Evolutionary conservation across 1,140 invertebrate genomes (phyloP).

Genomic region (Pantala flavescens): DNA sequence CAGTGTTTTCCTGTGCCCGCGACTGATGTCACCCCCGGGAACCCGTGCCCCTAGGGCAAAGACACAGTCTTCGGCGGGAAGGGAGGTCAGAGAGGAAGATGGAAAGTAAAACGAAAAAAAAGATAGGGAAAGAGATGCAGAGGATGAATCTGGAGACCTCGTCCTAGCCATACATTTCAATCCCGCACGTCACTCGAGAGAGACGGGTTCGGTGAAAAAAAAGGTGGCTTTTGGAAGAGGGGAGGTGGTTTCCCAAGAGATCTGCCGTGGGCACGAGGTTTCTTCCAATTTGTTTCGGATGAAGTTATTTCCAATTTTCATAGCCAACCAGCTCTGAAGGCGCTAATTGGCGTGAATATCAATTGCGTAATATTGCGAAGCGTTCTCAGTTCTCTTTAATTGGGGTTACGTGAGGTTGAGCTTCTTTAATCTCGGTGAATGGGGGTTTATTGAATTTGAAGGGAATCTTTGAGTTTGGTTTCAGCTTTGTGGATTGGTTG

Average conservation of each 20-base stretch:
- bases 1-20: not conserved
- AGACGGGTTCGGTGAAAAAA: not conserved
- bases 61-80: not conserved
- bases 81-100: not conserved
- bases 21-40: constrained; percentile 5
- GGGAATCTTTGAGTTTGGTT: too few relatives aligned
- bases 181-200: not conserved
- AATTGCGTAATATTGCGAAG: too few relatives aligned
- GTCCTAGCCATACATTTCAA: constrained; percentile 5
- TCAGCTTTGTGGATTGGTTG: too few relatives aligned
- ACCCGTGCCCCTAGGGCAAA: not conserved
- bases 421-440: too few relatives aligned
- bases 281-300: too few relatives aligned
- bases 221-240: not conserved
- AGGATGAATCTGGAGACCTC: constrained; percentile 3
- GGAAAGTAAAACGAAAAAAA: not conserved
- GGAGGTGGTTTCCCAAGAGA: not conserved
- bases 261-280: not conserved
- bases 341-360: too few relatives aligned
- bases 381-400: too few relatives aligned
- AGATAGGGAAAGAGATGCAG: not conserved
- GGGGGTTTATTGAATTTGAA: too few relatives aligned
- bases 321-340: too few relatives aligned
- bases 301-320: too few relatives aligned
- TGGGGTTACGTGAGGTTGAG: too few relatives aligned